A percentile compares a stretch with the other conserved stretches of the same genome.
These are phyloP conservation scores for Macrocentrus cingulum DNA, from an alignment of 1,140 invertebrate genomes.

Conservation along the genomic window DNA sequence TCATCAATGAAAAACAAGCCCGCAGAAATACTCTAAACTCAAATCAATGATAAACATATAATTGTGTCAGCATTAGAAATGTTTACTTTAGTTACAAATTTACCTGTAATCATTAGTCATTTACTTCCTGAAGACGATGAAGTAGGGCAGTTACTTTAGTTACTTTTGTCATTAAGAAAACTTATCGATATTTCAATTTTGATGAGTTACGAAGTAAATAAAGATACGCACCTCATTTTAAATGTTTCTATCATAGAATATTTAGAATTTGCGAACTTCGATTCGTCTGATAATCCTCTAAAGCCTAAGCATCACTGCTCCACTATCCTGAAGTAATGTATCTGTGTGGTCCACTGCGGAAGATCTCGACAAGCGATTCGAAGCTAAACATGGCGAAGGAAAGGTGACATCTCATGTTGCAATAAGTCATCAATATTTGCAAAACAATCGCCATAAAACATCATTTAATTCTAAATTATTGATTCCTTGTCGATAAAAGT, in stretches of 20 bases:
- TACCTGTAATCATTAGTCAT: conserved; percentile 34
- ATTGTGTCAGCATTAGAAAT: conserved; percentile 35
- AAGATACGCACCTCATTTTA: background rate
- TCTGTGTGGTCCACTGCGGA: conserved; percentile 20
- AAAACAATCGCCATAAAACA: conserved; percentile 27
- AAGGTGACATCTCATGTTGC: conserved; percentile 15
- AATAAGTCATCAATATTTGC: conserved; percentile 22
- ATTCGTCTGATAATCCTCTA: too few relatives aligned
- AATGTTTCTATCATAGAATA: conserved; percentile 18
- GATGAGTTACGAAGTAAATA: conserved; percentile 4
- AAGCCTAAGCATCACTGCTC: conserved; percentile 29
- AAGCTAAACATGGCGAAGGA: conserved; percentile 23
- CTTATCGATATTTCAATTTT: conserved; percentile 30
- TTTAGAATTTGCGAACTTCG: conserved; percentile 22
- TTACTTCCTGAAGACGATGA: conserved; percentile 23
- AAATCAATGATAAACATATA: conserved; percentile 27
- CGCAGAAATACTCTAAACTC: conserved; percentile 17
- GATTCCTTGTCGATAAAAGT: background rate
- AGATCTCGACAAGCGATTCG: conserved; percentile 21
- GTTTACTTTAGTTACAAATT: conserved; percentile 31
- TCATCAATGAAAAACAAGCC: conserved; percentile 30
- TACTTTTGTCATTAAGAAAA: conserved; percentile 26
- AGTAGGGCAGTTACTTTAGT: conserved; percentile 31
- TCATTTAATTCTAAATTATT: conserved; percentile 21
- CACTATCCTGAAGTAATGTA: conserved; percentile 24